These are phyloP conservation scores for Rissa tridactyla DNA, from an alignment of 2,113 vertebrate genomes.

Conservation along the genomic window DNA sequence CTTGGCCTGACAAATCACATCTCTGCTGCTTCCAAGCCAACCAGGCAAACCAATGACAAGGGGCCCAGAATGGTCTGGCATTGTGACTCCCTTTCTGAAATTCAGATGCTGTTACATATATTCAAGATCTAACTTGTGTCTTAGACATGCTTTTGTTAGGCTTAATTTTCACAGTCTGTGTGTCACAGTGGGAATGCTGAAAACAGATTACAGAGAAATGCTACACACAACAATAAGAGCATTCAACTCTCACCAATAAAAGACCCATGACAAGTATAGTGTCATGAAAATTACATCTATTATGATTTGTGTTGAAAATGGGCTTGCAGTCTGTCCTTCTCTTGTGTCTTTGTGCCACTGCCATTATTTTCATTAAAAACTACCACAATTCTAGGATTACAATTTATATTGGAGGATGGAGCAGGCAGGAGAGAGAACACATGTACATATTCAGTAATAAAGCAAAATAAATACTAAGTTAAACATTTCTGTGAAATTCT, in stretches of 20 bases:
- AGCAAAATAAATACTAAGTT: not conserved
- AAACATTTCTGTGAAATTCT: not conserved
- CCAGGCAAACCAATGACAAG: not conserved
- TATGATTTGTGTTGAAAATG: not conserved
- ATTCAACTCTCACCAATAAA: not conserved
- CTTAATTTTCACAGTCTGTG: not conserved
- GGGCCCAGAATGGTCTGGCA: not conserved
- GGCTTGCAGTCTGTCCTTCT: not conserved
- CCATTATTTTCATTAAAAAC: not conserved
- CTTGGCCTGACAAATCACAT: not conserved
- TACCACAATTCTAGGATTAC: not conserved
- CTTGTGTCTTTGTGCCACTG: not conserved
- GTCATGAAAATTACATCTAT: not conserved
- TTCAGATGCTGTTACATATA: not conserved
- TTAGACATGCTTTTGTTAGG: not conserved
- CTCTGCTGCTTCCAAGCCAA: not conserved
- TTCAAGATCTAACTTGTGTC: not conserved
- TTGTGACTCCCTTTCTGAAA: not conserved
- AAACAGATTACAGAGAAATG: not conserved
- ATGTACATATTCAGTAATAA: not conserved
- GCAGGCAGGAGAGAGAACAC: not conserved
- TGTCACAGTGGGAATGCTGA: not conserved
- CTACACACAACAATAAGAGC: not conserved
- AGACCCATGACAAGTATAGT: not conserved
- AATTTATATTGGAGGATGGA: not conserved